Conservation (phyloP, 35 echinoderm and acorn worm species). For the Diadema setosum region DNA sequence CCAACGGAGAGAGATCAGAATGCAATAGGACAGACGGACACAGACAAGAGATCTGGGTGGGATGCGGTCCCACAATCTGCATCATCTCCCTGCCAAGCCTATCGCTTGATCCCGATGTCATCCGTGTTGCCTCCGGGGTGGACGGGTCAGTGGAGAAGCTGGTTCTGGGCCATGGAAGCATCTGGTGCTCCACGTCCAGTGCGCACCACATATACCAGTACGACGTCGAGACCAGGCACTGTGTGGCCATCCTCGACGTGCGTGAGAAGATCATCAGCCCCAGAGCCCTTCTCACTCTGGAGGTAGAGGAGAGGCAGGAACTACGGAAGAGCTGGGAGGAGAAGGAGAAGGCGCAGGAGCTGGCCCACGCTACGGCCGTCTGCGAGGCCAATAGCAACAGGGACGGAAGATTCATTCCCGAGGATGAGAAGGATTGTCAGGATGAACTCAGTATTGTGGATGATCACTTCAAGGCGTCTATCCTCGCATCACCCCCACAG, state of each 20-base stretch:
- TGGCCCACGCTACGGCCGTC: background rate
- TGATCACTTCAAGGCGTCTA: background rate
- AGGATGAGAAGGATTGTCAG: background rate
- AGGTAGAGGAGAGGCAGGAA: background rate
- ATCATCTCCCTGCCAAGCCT: background rate
- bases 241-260: background rate
- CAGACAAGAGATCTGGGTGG: constrained; percentile 29
- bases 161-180: background rate
- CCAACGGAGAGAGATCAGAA: background rate
- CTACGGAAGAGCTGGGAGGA: background rate
- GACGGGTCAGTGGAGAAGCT: background rate
- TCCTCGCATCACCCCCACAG: background rate
- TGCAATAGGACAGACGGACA: background rate
- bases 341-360: background rate
- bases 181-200: constrained; percentile 7
- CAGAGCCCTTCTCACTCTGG: background rate
- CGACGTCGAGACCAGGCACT: background rate
- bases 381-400: background rate
- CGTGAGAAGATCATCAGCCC: background rate
- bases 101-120: background rate
- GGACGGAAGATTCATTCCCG: background rate
- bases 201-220: background rate
- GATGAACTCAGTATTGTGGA: background rate
- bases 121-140: background rate
- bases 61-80: background rate